phyloP scores from a whole-genome alignment of 2,113 vertebrate species.

The Poeciliopsis occidentalis region DNA sequence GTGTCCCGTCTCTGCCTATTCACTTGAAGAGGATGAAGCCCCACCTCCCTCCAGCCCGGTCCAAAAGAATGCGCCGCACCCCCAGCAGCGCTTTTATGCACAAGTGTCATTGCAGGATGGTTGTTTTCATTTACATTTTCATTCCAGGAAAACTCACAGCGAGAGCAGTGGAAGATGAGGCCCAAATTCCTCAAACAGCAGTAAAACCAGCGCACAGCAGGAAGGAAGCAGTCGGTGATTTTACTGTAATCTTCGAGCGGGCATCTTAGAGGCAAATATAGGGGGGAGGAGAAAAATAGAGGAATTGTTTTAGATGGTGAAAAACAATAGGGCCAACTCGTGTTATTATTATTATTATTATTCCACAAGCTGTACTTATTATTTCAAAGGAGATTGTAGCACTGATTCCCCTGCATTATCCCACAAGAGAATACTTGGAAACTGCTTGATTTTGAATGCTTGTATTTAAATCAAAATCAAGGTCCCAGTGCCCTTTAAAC shows the following conservation, averaged over 20 bases:
- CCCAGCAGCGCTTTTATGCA: slow-evolving; percentile 45
- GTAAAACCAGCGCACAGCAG: slow-evolving; percentile 19
- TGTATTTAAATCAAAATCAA: not conserved
- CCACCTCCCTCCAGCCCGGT: slow-evolving; percentile 10
- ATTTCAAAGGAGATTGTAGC: not conserved
- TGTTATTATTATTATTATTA: too few relatives aligned
- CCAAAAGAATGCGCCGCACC: slow-evolving; percentile 36
- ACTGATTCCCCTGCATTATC: not conserved
- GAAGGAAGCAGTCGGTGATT: slow-evolving; percentile 29
- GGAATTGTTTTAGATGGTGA: slow-evolving; percentile 15
- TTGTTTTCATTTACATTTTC: slow-evolving; percentile 57
- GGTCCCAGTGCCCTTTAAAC: not conserved
- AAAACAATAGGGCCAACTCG: slow-evolving; percentile 1
- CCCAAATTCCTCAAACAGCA: slow-evolving; percentile 21
- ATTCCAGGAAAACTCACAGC: slow-evolving; percentile 26
- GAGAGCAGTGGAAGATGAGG: slow-evolving; percentile 27
- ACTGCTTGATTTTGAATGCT: not conserved
- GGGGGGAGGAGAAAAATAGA: not conserved
- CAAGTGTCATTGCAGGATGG: slow-evolving; percentile 30
- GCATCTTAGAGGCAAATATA: slow-evolving; percentile 22
- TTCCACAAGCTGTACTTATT: not conserved
- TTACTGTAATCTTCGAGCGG: slow-evolving; percentile 23
- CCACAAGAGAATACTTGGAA: not conserved
- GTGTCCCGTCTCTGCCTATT: slow-evolving; percentile 46
- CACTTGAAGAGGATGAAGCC: slow-evolving; percentile 38